These are phyloP conservation scores for Antrozous pallidus DNA, from an alignment of 2,797 vertebrate species.

Conservation along the genomic window DNA sequence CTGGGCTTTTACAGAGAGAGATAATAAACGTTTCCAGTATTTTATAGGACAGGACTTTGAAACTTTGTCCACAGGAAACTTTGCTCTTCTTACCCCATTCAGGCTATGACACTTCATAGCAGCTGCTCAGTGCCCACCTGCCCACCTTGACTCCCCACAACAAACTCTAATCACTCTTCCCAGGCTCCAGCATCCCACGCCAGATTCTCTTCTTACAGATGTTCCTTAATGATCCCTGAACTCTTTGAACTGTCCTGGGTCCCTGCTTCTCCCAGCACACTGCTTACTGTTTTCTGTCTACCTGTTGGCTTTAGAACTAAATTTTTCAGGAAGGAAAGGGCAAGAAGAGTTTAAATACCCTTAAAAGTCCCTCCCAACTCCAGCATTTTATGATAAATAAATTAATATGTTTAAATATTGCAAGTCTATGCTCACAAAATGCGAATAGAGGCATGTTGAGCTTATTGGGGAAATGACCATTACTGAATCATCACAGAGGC, in stretches of 20 bases:
- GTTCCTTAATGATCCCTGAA: not conserved
- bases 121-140: not conserved
- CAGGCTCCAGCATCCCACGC: not conserved
- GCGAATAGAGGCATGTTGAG: not conserved
- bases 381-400: not conserved
- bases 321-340: not conserved
- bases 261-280: not conserved
- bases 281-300: not conserved
- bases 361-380: not conserved
- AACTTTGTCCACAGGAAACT: not conserved
- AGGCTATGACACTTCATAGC: not conserved
- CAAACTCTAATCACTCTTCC: not conserved
- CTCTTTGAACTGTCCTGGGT: not conserved
- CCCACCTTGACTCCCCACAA: fast-evolving
- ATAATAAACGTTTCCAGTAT: not conserved
- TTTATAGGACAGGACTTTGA: not conserved
- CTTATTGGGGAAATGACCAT: not conserved
- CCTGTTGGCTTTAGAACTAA: not conserved
- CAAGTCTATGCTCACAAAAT: conserved; percentile 14
- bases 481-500: not conserved
- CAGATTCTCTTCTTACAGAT: not conserved
- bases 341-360: not conserved
- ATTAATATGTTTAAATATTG: conserved; percentile 29
- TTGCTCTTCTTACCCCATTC: not conserved
- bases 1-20: no score